Percentiles rank a stretch among this genome's conserved stretches.
phyloP scores from a whole-genome alignment of 2,888 invertebrate genomes.

The Gerosis bhagava region DNA sequence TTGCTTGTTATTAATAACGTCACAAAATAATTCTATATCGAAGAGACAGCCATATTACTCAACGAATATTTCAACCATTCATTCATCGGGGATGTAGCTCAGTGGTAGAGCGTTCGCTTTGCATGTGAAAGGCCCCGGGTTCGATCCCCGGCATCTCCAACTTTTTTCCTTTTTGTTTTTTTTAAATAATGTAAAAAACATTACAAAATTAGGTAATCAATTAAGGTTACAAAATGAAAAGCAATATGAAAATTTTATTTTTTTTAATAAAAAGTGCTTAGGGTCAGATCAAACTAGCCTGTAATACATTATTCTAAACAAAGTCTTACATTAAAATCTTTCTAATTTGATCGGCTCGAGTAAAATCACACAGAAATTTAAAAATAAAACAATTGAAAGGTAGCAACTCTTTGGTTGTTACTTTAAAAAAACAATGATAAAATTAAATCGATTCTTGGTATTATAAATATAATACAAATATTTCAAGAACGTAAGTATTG shows the following conservation, averaged over 20 bases:
- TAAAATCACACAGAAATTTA: constrained; percentile 25
- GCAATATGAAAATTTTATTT: constrained; percentile 24
- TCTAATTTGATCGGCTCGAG: constrained; percentile 36
- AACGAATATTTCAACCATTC: not conserved
- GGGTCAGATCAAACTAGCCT: constrained; percentile 30
- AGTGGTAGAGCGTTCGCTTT: constrained; percentile 99
- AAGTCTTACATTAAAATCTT: constrained; percentile 31
- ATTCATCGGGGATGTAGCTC: constrained; percentile 91
- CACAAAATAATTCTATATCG: too few relatives aligned
- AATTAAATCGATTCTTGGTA: too few relatives aligned
- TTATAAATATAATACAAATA: too few relatives aligned
- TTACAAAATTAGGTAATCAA: too few relatives aligned
- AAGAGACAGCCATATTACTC: not conserved
- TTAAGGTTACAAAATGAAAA: constrained; percentile 15
- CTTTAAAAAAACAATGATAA: constrained; percentile 29
- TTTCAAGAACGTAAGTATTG: too few relatives aligned
- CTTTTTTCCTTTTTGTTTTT: constrained; percentile 28
- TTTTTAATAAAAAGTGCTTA: constrained; percentile 32
- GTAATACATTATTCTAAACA: constrained; percentile 20
- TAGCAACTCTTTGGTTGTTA: constrained; percentile 33
- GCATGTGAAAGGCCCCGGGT: constrained; percentile 99
- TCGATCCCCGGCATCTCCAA: constrained; percentile 97
- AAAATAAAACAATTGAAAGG: constrained; percentile 29
- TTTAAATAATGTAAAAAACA: too few relatives aligned
- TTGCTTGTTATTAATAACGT: too few relatives aligned